Percentiles rank a stretch among this genome's conserved stretches.
phyloP scores from a whole-genome alignment of 2,888 invertebrate species.

The Ennomos quercinarius region DNA sequence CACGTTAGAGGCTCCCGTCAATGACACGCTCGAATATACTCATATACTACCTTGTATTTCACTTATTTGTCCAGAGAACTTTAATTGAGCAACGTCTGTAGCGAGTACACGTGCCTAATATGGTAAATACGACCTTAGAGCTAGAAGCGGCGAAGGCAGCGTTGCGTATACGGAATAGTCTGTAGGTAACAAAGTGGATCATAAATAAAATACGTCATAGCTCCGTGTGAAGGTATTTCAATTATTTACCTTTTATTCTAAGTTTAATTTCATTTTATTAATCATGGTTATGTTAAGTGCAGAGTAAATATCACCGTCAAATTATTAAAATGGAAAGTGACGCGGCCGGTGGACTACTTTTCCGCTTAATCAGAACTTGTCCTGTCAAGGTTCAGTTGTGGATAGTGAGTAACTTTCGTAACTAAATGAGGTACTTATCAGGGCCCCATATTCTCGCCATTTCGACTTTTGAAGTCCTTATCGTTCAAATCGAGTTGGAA shows the following conservation, averaged over 20 bases:
- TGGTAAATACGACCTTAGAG: conserved; percentile 41
- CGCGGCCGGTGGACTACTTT: conserved; percentile 54
- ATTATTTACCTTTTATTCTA: not conserved
- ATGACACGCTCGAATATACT: conserved; percentile 42
- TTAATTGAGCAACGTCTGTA: conserved; percentile 34
- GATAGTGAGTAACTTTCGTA: conserved; percentile 16
- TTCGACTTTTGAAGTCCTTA: no score
- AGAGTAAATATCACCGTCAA: not conserved
- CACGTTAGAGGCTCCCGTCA: conserved; percentile 44
- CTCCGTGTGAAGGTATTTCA: conserved; percentile 6
- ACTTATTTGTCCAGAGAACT: conserved; percentile 36
- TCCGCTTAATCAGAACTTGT: conserved; percentile 54
- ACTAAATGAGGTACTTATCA: conserved; percentile 19
- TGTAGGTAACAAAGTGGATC: conserved; percentile 13
- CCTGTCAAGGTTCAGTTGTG: conserved; percentile 42
- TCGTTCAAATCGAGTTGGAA: no score
- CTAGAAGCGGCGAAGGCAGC: conserved; percentile 27
- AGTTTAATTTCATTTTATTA: no score
- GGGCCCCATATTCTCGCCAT: no score
- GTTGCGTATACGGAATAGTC: conserved; percentile 35
- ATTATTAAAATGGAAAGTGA: conserved; percentile 26
- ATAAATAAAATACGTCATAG: conserved; percentile 23
- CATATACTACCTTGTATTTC: conserved; percentile 29
- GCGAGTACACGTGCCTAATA: conserved; percentile 20
- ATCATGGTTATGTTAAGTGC: no score